A percentile compares a stretch with the other conserved stretches of the same genome.
Evolutionary conservation across 2,113 vertebrate genomes (phyloP).

Genomic region (Phylloscopus trochilus): DNA sequence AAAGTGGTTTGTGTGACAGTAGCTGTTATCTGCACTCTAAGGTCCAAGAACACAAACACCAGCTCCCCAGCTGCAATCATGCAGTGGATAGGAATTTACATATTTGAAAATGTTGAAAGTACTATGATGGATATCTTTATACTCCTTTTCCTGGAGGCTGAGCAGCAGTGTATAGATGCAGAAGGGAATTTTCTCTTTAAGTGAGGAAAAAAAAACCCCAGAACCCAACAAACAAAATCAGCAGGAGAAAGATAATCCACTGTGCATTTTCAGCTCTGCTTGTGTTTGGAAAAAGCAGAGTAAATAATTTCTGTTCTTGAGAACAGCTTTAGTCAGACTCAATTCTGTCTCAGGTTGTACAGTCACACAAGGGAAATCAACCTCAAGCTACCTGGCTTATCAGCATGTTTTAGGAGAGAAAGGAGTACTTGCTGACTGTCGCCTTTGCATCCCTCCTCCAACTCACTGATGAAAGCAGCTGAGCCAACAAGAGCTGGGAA

Average conservation of each 20-base stretch:
- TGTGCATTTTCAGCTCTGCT: neutral
- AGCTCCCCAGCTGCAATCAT: neutral
- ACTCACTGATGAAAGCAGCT: neutral
- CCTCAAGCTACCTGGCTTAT: neutral
- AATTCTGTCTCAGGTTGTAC: neutral
- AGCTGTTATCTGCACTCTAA: neutral
- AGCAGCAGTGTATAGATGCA: neutral
- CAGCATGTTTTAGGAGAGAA: neutral
- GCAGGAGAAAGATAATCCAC: neutral
- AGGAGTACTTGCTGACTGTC: neutral
- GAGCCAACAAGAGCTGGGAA: neutral
- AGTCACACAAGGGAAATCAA: neutral
- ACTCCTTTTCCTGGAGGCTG: neutral
- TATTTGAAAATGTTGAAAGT: neutral
- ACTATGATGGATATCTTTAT: neutral
- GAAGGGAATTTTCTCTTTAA: neutral
- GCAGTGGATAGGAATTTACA: neutral
- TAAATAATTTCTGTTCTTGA: neutral
- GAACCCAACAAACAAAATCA: neutral
- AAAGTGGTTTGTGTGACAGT: neutral
- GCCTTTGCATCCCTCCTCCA: neutral
- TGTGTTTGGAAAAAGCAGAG: neutral
- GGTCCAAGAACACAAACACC: neutral
- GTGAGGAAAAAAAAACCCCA: fast-evolving
- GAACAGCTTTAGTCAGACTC: neutral